phyloP scores from a whole-genome alignment of 2,888 invertebrate genomes.

The Aphidius colemani region DNA sequence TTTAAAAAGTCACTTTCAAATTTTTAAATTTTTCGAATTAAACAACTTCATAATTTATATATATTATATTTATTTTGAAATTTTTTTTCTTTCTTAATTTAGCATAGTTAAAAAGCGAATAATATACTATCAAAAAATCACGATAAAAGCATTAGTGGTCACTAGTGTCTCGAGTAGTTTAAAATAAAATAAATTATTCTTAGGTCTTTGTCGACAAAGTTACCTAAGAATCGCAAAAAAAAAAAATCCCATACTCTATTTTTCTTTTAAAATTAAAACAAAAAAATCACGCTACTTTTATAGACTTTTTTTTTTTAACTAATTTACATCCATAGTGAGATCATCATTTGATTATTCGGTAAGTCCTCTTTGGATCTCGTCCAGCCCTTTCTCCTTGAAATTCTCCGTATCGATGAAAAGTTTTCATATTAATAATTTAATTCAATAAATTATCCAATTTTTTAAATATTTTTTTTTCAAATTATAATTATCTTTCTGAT shows the following conservation, averaged over 20 bases:
- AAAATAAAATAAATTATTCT: conserved; percentile 11
- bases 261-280: conserved; percentile 30
- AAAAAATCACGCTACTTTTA: conserved; percentile 32
- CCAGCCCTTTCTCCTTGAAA: conserved; percentile 43
- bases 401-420: conserved; percentile 3
- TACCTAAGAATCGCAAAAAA: conserved; percentile 14
- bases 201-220: conserved; percentile 19
- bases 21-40: conserved; percentile 1
- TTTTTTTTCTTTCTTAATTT: not conserved
- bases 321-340: conserved; percentile 57
- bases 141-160: not conserved
- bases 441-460: not conserved
- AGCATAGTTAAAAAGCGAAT: conserved; percentile 5
- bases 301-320: conserved; percentile 45
- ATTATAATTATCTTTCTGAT: conserved; percentile 12
- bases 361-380: conserved; percentile 61
- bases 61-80: not conserved
- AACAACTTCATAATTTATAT: conserved; percentile 5
- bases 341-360: conserved; percentile 61
- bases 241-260: conserved; percentile 17
- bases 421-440: conserved; percentile 4
- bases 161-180: not conserved
- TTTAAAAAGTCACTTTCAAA: not conserved
- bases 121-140: conserved; percentile 6
- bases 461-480: conserved; percentile 2